Conservation (phyloP, 2,797 vertebrate species). For the Avahi laniger region DNA sequence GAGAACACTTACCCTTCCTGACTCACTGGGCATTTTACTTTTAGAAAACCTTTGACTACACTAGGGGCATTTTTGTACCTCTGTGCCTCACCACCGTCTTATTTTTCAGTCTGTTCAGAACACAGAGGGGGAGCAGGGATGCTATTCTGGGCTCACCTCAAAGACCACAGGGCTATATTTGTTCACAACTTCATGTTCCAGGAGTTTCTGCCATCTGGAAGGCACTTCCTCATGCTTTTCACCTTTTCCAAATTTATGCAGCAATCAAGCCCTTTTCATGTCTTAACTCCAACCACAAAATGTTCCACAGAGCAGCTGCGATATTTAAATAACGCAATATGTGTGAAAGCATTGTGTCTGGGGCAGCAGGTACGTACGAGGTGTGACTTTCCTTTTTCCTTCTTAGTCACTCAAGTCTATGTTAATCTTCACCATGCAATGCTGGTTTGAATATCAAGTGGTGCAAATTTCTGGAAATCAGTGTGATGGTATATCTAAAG, state of each 20-base stretch:
- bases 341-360: slow-evolving; percentile 52
- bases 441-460: not conserved
- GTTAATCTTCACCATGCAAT: not conserved
- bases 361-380: not conserved
- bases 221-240: slow-evolving; percentile 50
- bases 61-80: not conserved
- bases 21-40: not conserved
- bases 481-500: not conserved
- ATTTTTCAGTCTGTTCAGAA: slow-evolving; percentile 13
- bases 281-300: slow-evolving; percentile 63
- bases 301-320: slow-evolving; percentile 58
- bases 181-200: not conserved
- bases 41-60: not conserved
- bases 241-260: slow-evolving; percentile 60
- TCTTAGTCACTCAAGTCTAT: slow-evolving; percentile 58
- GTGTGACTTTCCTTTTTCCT: slow-evolving; percentile 60
- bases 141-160: slow-evolving; percentile 31
- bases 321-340: slow-evolving; percentile 65
- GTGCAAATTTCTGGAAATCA: slow-evolving; percentile 57
- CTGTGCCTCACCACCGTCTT: not conserved
- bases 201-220: slow-evolving; percentile 53
- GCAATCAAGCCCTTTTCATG: slow-evolving; percentile 4
- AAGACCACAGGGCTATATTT: slow-evolving; percentile 36
- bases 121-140: not conserved
- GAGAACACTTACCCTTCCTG: not conserved